Evolutionary conservation across 2,888 invertebrate genomes (phyloP).

Genomic region (Bombylius discolor): DNA sequence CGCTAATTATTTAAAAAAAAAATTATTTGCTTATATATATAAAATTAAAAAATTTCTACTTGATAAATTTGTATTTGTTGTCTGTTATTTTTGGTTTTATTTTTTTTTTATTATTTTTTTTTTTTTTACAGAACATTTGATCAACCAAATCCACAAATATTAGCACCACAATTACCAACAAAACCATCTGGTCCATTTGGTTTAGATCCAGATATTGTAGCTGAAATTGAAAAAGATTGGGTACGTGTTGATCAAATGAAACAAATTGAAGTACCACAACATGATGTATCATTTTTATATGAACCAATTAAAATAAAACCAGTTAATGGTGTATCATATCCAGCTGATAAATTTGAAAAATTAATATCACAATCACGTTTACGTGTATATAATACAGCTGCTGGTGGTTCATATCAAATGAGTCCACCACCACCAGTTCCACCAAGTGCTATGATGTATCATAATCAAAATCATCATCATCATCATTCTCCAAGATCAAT

Average conservation of each 20-base stretch:
- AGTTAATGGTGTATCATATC: conserved; percentile 37
- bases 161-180: conserved; percentile 30
- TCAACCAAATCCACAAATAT: conserved; percentile 29
- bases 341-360: conserved; percentile 31
- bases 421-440: conserved; percentile 23
- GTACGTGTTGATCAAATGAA: conserved; percentile 36
- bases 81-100: neutral
- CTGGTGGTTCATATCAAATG: conserved; percentile 13
- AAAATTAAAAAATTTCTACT: too few relatives aligned
- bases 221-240: conserved; percentile 48
- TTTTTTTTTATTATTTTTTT: neutral
- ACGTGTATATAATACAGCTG: conserved; percentile 23
- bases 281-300: conserved; percentile 35
- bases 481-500: conserved; percentile 9
- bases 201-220: conserved; percentile 59
- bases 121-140: conserved; percentile 27
- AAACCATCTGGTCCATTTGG: conserved; percentile 59
- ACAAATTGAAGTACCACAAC: conserved; percentile 29
- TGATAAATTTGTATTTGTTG: too few relatives aligned
- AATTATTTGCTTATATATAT: too few relatives aligned
- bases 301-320: conserved; percentile 41
- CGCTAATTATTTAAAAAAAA: too few relatives aligned
- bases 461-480: neutral
- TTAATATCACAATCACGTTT: conserved; percentile 25
- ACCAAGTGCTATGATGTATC: neutral